phyloP scores from a whole-genome alignment of 2,113 vertebrate species.

The Megaceryle maxima region DNA sequence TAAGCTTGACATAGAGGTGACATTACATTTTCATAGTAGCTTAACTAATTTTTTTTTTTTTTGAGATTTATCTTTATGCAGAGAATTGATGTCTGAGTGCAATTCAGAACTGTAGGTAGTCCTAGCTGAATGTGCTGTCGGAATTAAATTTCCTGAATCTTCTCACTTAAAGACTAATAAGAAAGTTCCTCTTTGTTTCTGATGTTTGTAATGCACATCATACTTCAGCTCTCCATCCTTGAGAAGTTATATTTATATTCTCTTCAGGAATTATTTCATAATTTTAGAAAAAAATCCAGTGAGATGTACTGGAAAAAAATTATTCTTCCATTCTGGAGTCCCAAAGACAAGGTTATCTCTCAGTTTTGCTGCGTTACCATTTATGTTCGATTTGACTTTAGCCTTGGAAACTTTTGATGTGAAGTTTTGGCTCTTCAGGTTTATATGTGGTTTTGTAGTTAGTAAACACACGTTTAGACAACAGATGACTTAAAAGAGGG shows the following conservation, averaged over 20 bases:
- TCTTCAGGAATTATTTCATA: background rate
- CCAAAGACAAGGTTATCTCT: background rate
- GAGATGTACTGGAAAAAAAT: background rate
- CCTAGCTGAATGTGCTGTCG: background rate
- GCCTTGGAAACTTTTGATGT: background rate
- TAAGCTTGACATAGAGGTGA: background rate
- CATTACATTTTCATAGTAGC: background rate
- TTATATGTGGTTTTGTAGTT: background rate
- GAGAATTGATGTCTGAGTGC: background rate
- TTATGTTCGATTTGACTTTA: background rate
- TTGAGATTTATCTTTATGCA: background rate
- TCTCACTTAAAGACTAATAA: background rate
- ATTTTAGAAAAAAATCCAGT: background rate
- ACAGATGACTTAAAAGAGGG: background rate
- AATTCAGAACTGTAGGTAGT: background rate
- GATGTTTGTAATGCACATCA: background rate
- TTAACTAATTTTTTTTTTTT: background rate
- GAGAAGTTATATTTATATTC: background rate
- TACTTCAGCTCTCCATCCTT: background rate
- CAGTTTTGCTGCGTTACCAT: background rate
- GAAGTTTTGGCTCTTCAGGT: background rate
- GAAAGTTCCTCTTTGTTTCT: background rate
- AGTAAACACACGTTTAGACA: background rate
- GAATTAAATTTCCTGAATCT: background rate
- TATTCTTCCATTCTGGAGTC: background rate